Base-by-base conservation (phyloP, 2,888 invertebrate genomes). In the Trypoxylon attenuatum region DNA sequence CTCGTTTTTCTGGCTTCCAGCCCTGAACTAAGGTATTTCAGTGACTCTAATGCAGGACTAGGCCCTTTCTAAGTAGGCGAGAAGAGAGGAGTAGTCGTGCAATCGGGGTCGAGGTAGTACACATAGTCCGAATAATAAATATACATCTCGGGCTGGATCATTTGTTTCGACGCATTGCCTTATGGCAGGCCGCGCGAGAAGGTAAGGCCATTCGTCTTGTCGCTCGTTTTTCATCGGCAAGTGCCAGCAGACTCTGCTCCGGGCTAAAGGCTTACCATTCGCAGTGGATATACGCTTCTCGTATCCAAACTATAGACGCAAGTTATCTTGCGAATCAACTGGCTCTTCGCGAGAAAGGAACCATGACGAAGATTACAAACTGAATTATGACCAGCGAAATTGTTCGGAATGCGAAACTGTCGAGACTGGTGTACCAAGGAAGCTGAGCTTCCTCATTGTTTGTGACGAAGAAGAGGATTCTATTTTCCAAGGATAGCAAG, bases 91-190 rank as follows among this genome's bases (percentile, higher is more conserved):
- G 8, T 1, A 33, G 33, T 4, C n/a, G 33, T 33, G 33, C 33
- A 33, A 33, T 33, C 33, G 33, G 13, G 33, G 13, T 33, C 13
- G 33, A 13, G 10, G 3, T 33, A 13, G 33, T 33, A 13, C 42
- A 18, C 68, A 43, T 46, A 46, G 61, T 41, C 60, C 43, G 64
- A 58, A 77, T 78, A 78, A 82, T 81, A 82, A 82, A 81, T 82
- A 80, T 75, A 78, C 79, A 78, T 79, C 81, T 75, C 39, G 64
- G 76, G n/a, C n/a, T n/a, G 71, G 72, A 79, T 73, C 82, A 81
- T 82, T 82, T 82, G 81, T 82, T 82, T 80, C 58, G 69, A 62
- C 53, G 75, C 74, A 76, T 80, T 76, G 79, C 81, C 80, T 78
- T 78, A 80, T 76, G 70, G 67, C 76, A 62, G 67, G 53, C 64